Evolutionary conservation across 2,888 invertebrate species (phyloP).

Genomic region (Plagiodera versicolora): DNA sequence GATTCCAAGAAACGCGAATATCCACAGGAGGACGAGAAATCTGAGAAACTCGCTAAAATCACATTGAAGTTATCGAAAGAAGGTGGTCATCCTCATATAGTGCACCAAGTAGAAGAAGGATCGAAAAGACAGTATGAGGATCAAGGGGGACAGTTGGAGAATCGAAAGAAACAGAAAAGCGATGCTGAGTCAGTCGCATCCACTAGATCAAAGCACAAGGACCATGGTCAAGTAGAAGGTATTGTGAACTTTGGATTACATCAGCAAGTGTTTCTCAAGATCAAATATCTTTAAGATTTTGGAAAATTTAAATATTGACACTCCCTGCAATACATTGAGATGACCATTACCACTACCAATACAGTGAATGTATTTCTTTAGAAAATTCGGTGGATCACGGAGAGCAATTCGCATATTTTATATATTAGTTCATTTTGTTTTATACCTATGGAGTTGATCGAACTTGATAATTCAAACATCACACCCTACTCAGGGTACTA

Average conservation of each 20-base stretch:
- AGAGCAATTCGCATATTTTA: too few species aligned
- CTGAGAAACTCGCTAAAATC: conserved; percentile 58
- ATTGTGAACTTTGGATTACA: background rate
- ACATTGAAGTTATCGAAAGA: conserved; percentile 59
- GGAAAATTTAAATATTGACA: too few species aligned
- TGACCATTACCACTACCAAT: too few species aligned
- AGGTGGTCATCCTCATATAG: conserved; percentile 52
- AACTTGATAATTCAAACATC: too few species aligned
- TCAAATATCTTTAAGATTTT: too few species aligned
- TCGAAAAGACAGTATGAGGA: conserved; percentile 36
- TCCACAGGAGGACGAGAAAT: conserved; percentile 40
- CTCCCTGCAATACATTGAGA: too few species aligned
- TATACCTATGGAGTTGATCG: too few species aligned
- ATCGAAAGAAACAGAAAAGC: conserved; percentile 32
- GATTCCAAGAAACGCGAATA: conserved; percentile 44
- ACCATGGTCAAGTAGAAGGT: conserved; percentile 17
- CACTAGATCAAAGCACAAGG: conserved; percentile 25
- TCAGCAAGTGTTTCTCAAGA: too few species aligned
- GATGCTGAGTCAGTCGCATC: conserved; percentile 25
- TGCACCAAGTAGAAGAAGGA: conserved; percentile 39
- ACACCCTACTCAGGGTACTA: too few species aligned
- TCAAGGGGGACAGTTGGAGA: conserved; percentile 23
- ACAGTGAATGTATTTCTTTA: too few species aligned
- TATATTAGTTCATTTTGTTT: too few species aligned
- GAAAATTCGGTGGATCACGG: too few species aligned